A percentile compares a stretch with the other conserved stretches of the same genome.
Conservation (phyloP, 2,113 vertebrate species). For the Dinomys branickii region DNA sequence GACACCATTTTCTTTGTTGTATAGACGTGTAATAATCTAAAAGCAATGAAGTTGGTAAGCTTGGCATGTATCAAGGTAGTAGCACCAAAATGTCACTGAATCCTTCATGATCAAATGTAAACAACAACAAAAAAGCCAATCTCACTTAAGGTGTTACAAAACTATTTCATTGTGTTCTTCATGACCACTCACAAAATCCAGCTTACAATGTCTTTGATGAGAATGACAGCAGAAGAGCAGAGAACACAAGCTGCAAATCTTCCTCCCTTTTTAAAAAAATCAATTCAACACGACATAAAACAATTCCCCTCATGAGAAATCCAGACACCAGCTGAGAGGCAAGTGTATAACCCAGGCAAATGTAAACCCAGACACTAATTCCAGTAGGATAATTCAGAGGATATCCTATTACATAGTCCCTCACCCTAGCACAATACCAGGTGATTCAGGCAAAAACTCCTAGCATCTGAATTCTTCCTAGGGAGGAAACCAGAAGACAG, state of each 20-base stretch:
- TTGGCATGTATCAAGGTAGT: neutral
- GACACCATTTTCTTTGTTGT: neutral
- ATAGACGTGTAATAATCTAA: slow-evolving; percentile 16
- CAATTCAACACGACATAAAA: slow-evolving; percentile 9
- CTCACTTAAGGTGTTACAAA: slow-evolving; percentile 32
- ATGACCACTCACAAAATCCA: slow-evolving; percentile 35
- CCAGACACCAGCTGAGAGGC: slow-evolving; percentile 14
- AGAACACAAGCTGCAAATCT: slow-evolving; percentile 6
- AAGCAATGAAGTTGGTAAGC: slow-evolving; percentile 6
- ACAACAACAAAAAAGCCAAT: slow-evolving; percentile 35
- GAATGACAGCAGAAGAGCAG: slow-evolving; percentile 24
- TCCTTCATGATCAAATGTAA: neutral
- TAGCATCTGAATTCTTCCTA: slow-evolving; percentile 4
- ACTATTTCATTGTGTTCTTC: slow-evolving; percentile 23
- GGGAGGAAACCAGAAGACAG: slow-evolving; percentile 12
- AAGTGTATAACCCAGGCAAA: neutral
- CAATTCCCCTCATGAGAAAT: slow-evolving; percentile 53
- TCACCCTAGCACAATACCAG: neutral
- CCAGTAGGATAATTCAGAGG: neutral
- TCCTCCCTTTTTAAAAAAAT: slow-evolving; percentile 33
- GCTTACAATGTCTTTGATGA: neutral
- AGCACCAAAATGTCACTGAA: neutral
- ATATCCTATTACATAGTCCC: neutral
- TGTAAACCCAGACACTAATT: slow-evolving; percentile 47
- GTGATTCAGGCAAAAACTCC: neutral